Base-by-base conservation (phyloP, 2,888 invertebrate species). In the Acronicta psi region DNA sequence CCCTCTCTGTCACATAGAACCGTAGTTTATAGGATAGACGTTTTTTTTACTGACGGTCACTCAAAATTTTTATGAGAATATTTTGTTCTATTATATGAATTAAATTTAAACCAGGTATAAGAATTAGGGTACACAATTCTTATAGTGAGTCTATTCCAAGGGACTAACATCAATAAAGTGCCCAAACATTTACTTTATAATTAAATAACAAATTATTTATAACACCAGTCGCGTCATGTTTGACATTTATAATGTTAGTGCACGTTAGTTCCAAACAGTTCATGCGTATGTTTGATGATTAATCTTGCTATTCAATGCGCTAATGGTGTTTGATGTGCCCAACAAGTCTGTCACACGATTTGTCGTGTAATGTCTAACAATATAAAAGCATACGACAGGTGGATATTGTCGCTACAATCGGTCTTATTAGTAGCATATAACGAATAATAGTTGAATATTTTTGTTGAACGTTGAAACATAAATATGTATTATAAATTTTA, bases 311-410 rank as follows among this genome's bases (percentile, higher is more conserved):
- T 29, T 52, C 29, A 31, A 34, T 38, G 17, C 31, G 47, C 44
- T 49, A 55, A 47, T 16, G 14, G 25, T 14, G 25, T 56, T 66
- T 56, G 20, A 52, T 38, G 16, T 45, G 29, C 36, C 25, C 34
- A 47, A 23, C 23, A n/a, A 29, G 16, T 17, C n/a, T 53, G 49
- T 17, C 44, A 36, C 34, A 9, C 7, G 38, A 43, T 51, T 50
- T 46, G 29, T 46, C 10, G 34, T 10, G 1, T 14, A 36, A 42
- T 6, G 10, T n/a, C 14, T 42, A 20, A 16, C 34, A 38, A 44
- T 23, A 34, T 34, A 44, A 31, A 31, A 31, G 4, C 13, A 3
- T 13, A 25, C 2, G 10, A 10, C 25, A 25, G 23, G 5, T 23
- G 23, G 23, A 23, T 23, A 8, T 23, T 8, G 23, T 8, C 6